Evolutionary conservation across 1,140 invertebrate genomes (phyloP).

Genomic region (Rhyacophila brunnea): DNA sequence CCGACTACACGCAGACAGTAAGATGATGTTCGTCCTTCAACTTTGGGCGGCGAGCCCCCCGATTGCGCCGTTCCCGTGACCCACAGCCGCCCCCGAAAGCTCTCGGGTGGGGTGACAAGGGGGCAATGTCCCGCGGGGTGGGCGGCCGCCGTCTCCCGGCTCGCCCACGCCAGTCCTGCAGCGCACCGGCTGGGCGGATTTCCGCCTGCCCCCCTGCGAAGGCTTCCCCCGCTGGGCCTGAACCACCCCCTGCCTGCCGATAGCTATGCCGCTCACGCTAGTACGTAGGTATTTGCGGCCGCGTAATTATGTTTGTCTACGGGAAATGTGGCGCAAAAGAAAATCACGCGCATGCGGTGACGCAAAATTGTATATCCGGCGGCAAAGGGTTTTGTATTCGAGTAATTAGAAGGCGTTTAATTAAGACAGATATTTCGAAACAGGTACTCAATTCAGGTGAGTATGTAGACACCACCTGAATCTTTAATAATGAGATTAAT

Average conservation of each 20-base stretch:
- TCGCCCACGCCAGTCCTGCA: constrained; percentile 44
- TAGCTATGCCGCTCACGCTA: constrained; percentile 7
- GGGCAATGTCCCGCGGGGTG: constrained; percentile 26
- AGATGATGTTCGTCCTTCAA: constrained; percentile 36
- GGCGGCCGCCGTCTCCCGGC: constrained; percentile 45
- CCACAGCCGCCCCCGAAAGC: constrained; percentile 37
- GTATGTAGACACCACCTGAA: too few species aligned
- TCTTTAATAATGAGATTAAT: too few species aligned
- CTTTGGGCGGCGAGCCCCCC: constrained; percentile 6
- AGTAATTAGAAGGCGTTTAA: too few species aligned
- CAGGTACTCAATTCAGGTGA: not conserved
- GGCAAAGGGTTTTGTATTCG: not conserved
- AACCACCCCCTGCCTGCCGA: constrained; percentile 14
- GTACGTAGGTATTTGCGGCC: constrained; percentile 30
- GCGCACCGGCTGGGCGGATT: constrained; percentile 32
- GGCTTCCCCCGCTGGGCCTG: constrained; percentile 11
- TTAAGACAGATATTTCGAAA: too few species aligned
- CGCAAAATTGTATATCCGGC: constrained; percentile 5
- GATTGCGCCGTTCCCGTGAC: not conserved
- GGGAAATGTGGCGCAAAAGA: constrained; percentile 28
- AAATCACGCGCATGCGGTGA: constrained; percentile 31
- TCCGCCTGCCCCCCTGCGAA: constrained; percentile 39
- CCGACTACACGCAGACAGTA: constrained; percentile 32
- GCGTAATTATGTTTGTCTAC: constrained; percentile 35
- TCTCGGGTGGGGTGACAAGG: constrained; percentile 41